Base-by-base conservation (phyloP, 2,888 invertebrate species). In the Rotaria socialis region DNA sequence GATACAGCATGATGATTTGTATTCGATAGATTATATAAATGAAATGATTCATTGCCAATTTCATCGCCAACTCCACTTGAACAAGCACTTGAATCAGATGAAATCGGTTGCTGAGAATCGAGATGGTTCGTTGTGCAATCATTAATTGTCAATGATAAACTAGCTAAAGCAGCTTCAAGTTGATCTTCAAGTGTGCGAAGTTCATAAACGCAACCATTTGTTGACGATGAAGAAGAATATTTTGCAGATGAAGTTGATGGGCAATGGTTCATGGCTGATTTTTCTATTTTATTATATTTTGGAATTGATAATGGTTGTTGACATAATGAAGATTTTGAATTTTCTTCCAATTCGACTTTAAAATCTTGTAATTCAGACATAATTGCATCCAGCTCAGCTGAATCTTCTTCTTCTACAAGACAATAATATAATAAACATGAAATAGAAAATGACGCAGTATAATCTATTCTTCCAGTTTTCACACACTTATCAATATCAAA, bases 181-280 rank as follows among this genome's bases (percentile, higher is more conserved):
- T 80, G 80, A 80, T 80, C 80, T 47, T 80, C 80, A 24, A 80
- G n/a, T 80, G 80, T 80, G 47, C 80, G 80, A 47, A 80, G 80
- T 80, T 80, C 80, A 47, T 47, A 10, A n/a, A 80, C 47, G n/a
- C 47, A 80, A 24, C 22, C 43, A n/a, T 43, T 47, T 14, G 43
- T n/a, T 47, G 80, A 80, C 47, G n/a, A 47, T 5, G 52, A 52
- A 52, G 52, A 52, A 52, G 52, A 52, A 80, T 47, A 47, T 47
- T 43, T 47, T 41, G 7, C 7, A 35, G 67, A 11, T n/a, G 80
- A 19, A 7, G 47, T 24, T 24, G 24, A 24, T 80, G 35, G 19
- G 35, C 35, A 67, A 35, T 35, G 14, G 19, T 67, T 67, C 67
- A 67, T 67, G 24, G 24, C 7, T 8, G 24, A 56, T 56, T 56